Evolutionary conservation across 2,888 invertebrate genomes (phyloP).

Genomic region (Cryptosula pallasiana): DNA sequence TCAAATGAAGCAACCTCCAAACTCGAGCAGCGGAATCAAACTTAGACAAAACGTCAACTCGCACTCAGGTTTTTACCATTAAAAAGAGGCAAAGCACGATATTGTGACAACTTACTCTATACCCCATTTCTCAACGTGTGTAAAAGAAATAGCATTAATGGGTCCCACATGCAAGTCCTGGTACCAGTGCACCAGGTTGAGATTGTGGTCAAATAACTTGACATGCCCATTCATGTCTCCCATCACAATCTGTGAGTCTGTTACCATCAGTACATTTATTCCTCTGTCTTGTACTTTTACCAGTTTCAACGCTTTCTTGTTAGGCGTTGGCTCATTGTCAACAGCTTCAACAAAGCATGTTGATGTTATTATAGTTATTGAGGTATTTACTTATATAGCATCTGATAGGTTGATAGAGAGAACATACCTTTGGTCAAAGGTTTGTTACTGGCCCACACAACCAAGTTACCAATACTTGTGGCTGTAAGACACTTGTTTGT

Average conservation of each 20-base stretch:
- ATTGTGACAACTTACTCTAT: conserved; percentile 20
- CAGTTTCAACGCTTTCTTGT: conserved; percentile 53
- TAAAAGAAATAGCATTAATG: conserved; percentile 48
- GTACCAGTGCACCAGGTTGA: conserved; percentile 53
- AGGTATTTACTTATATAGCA: no score
- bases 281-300: conserved; percentile 50
- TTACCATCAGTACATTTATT: conserved; percentile 50
- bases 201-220: conserved; percentile 52
- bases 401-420: no score
- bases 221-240: conserved; percentile 53
- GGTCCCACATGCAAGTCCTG: conserved; percentile 52
- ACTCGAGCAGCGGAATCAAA: not conserved
- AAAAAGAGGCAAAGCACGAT: no score
- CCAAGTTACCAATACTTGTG: conserved; percentile 52
- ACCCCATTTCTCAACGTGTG: conserved; percentile 30
- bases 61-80: not conserved
- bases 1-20: not conserved
- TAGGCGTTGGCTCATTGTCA: conserved; percentile 39
- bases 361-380: no score
- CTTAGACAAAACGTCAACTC: not conserved
- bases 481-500: conserved; percentile 49
- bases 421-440: conserved; percentile 42
- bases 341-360: conserved; percentile 27
- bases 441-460: conserved; percentile 53
- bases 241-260: conserved; percentile 49